Percentiles rank a stretch among this genome's conserved stretches.
These are phyloP conservation scores for Physeter macrocephalus DNA, from an alignment of 2,113 vertebrate species.

Conservation along the genomic window DNA sequence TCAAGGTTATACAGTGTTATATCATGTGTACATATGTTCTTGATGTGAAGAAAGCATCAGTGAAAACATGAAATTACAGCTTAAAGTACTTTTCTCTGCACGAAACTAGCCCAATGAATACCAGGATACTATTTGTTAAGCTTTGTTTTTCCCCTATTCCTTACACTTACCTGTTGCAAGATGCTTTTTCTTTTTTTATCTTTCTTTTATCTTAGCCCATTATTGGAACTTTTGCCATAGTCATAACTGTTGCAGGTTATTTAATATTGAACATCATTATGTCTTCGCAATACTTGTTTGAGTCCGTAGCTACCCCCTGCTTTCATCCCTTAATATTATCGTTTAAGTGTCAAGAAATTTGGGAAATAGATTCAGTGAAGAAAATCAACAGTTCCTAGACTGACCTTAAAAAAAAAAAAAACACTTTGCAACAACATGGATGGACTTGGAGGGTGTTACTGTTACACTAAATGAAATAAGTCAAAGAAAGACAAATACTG, in stretches of 20 bases:
- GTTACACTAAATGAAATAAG: background rate
- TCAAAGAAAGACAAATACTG: background rate
- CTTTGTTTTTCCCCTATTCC: background rate
- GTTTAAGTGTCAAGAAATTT: background rate
- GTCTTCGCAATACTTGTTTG: background rate
- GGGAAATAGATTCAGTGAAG: background rate
- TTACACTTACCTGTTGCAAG: background rate
- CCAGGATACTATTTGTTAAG: background rate
- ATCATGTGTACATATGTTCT: background rate
- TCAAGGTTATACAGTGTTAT: background rate
- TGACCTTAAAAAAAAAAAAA: background rate
- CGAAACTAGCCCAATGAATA: background rate
- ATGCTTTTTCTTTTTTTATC: background rate
- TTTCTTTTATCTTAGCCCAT: background rate
- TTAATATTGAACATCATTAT: background rate
- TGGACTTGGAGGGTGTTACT: background rate
- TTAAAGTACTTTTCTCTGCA: background rate
- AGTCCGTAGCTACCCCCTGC: background rate
- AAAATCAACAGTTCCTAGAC: background rate
- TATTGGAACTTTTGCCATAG: background rate
- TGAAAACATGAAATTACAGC: slow-evolving; percentile 20
- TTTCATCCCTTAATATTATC: background rate
- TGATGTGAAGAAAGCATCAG: background rate
- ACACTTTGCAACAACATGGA: background rate
- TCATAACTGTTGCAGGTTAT: background rate